These are phyloP conservation scores for Lampropteryx suffumata DNA, from an alignment of 2,888 invertebrate genomes.

Conservation along the genomic window DNA sequence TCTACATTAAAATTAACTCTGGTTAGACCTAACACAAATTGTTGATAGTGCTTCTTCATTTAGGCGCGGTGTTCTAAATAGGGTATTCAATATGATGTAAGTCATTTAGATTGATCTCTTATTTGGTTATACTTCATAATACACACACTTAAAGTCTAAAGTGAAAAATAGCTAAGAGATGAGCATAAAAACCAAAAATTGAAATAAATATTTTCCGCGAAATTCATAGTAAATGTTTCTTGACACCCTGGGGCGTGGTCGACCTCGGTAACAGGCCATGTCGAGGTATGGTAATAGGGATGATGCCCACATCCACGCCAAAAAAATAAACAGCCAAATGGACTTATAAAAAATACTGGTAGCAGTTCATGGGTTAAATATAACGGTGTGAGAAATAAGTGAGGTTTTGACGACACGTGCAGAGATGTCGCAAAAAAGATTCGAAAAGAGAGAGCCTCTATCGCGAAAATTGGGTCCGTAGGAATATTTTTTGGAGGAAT, in stretches of 20 bases:
- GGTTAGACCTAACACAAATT: too few species aligned
- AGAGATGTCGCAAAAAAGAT: constrained; percentile 13
- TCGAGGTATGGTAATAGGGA: constrained; percentile 16
- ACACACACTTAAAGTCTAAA: too few species aligned
- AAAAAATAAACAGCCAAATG: neutral
- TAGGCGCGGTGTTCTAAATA: too few species aligned
- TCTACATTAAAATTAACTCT: too few species aligned
- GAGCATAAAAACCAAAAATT: constrained; percentile 38
- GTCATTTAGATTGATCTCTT: too few species aligned
- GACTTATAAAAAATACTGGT: constrained; percentile 3
- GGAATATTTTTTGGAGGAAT: neutral
- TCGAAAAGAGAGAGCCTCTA: neutral
- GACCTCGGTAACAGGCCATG: constrained; percentile 44
- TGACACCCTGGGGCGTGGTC: constrained; percentile 48
- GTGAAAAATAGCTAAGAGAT: too few species aligned
- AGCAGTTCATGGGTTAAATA: constrained; percentile 20
- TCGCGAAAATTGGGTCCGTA: constrained; percentile 16
- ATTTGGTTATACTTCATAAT: too few species aligned
- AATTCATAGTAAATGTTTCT: constrained; percentile 54
- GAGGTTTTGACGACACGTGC: constrained; percentile 34
- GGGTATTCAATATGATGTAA: too few species aligned
- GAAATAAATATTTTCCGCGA: constrained; percentile 72
- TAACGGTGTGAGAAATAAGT: constrained; percentile 29
- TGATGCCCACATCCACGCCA: neutral
- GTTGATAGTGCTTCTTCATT: too few species aligned